These are phyloP conservation scores for Myrmophylax atrothorax DNA, from an alignment of 2,113 vertebrate species.

Conservation along the genomic window DNA sequence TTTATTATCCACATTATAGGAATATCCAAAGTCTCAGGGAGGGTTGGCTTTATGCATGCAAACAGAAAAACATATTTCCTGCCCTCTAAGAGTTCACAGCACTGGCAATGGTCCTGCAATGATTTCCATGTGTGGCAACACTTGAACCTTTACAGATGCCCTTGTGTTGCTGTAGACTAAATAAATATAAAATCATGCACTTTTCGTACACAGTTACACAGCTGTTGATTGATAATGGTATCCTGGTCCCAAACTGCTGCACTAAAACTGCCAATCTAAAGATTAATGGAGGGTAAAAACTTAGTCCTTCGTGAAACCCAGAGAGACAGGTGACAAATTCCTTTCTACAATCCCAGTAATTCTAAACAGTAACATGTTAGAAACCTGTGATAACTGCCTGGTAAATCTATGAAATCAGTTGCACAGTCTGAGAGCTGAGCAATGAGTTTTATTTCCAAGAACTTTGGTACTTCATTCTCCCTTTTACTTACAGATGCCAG, in stretches of 20 bases:
- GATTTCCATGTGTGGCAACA: background rate
- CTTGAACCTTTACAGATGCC: background rate
- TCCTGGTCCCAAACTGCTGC: background rate
- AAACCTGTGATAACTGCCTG: background rate
- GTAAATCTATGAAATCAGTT: background rate
- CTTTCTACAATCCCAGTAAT: background rate
- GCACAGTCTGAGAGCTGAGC: background rate
- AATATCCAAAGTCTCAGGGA: background rate
- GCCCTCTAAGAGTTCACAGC: background rate
- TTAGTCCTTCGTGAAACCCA: background rate
- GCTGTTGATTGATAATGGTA: background rate
- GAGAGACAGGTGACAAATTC: background rate
- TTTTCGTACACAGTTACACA: background rate
- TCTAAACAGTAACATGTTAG: background rate
- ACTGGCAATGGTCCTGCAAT: background rate
- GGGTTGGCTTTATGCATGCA: background rate
- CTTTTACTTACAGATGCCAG: background rate
- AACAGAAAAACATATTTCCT: background rate
- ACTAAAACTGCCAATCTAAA: background rate
- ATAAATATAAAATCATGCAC: background rate
- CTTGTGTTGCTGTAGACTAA: background rate
- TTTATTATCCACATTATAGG: background rate
- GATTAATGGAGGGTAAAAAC: background rate
- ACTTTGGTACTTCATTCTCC: background rate
- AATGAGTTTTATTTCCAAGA: background rate